A percentile compares a stretch with the other conserved stretches of the same genome.
Conservation (phyloP, 2,888 invertebrate species). For the Thereva nobilitata region DNA sequence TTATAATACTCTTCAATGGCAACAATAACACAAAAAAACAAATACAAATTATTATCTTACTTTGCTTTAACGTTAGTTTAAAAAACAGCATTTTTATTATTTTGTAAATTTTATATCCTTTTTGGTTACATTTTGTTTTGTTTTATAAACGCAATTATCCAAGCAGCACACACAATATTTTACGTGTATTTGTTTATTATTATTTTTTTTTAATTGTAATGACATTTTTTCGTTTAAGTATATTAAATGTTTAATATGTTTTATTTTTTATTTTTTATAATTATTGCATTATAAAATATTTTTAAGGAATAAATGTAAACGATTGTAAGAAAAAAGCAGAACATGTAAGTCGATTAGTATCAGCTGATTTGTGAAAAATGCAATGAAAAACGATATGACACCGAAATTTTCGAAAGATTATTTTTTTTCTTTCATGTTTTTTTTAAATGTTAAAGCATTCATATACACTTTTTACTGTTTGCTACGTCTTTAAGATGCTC, state of each 20-base stretch:
- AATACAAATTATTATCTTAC: neutral
- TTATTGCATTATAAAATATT: slow-evolving; percentile 32
- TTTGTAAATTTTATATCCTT: slow-evolving; percentile 15
- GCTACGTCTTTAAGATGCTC: slow-evolving; percentile 36
- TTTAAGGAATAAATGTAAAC: slow-evolving; percentile 28
- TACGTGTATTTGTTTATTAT: slow-evolving; percentile 28
- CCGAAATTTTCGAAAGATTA: slow-evolving; percentile 25
- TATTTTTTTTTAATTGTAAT: slow-evolving; percentile 22
- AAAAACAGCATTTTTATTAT: neutral
- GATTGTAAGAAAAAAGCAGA: slow-evolving; percentile 14
- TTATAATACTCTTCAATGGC: slow-evolving; percentile 39
- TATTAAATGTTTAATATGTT: slow-evolving; percentile 36
- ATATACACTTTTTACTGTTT: slow-evolving; percentile 20
- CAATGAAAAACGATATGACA: slow-evolving; percentile 32
- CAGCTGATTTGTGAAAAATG: slow-evolving; percentile 21
- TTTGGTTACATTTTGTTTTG: neutral
- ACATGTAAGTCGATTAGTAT: neutral
- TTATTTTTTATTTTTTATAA: slow-evolving; percentile 26
- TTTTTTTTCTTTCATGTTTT: slow-evolving; percentile 36
- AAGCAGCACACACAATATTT: slow-evolving; percentile 17
- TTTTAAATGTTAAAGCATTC: slow-evolving; percentile 29
- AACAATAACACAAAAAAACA: slow-evolving; percentile 15
- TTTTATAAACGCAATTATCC: slow-evolving; percentile 14
- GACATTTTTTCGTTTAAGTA: slow-evolving; percentile 8
- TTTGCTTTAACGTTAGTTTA: neutral